Percentiles rank a stretch among this genome's conserved stretches.
These are phyloP conservation scores for Calypte anna DNA, from an alignment of 2,113 vertebrate genomes.

Conservation along the genomic window DNA sequence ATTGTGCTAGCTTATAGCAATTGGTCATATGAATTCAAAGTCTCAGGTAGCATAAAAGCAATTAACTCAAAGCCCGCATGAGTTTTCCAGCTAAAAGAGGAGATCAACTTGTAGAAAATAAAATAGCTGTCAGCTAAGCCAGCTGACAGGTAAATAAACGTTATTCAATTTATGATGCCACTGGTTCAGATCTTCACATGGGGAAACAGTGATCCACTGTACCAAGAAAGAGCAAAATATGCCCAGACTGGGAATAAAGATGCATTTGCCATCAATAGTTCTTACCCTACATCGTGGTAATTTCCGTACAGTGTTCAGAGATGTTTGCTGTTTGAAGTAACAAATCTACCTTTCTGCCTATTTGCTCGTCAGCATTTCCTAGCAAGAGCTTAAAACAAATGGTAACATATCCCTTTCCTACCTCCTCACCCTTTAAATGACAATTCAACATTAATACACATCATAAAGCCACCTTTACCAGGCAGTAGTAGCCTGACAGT, in stretches of 20 bases:
- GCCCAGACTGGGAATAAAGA: neutral
- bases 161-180: neutral
- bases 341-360: neutral
- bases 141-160: neutral
- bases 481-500: constrained; percentile 49
- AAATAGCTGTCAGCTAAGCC: neutral
- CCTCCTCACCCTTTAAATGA: constrained; percentile 44
- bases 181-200: neutral
- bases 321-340: neutral
- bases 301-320: neutral
- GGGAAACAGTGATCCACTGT: neutral
- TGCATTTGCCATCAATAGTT: neutral
- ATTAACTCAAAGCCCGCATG: constrained; percentile 26
- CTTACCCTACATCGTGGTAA: neutral
- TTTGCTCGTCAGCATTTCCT: constrained; percentile 40
- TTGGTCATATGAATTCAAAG: constrained; percentile 8
- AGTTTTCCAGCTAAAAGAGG: neutral
- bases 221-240: neutral
- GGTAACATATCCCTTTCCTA: constrained; percentile 2
- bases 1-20: neutral
- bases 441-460: constrained; percentile 53
- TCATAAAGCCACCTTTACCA: constrained; percentile 69
- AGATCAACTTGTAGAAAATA: neutral
- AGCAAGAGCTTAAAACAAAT: constrained; percentile 15
- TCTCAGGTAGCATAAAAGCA: constrained; percentile 7